Base-by-base conservation (phyloP, 1,140 invertebrate genomes). In the Pseudachorutes palmiensis region DNA sequence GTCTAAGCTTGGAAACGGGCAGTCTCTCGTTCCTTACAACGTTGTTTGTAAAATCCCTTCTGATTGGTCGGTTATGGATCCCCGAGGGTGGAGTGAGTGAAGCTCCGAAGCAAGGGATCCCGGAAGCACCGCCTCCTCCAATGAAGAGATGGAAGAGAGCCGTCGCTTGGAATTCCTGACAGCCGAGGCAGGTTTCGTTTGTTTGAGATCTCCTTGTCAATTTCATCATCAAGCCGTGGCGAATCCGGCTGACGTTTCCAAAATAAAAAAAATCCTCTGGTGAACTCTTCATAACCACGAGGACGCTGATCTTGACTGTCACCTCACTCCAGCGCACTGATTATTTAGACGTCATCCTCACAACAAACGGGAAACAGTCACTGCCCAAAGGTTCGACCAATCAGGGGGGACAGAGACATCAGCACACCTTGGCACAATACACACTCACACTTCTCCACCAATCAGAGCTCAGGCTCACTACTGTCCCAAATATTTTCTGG, bases 201-300 rank as follows among this genome's bases (percentile, higher is more conserved):
- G 51, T 26, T 26, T 55, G 67, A 71, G 69, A 73, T 70, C 67
- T 73, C 66, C 60, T 69, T 73, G 72, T 73, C 72, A 73, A 73
- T 71, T 73, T 66, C 72, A 73, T 73, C 69, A 73, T 71, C 69
- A 71, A 66, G 62, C 67, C 72, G 69, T 73, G 63, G 69, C 69
- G 67, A 73, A 73, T 71, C 72, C 68, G 32, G 48, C 72, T 73
- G 72, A 73, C 72, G 71, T 68, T 71, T 73, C 61, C 61, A 69
- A 66, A 72, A 72, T 49, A 66, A 48, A 24, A 60, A 28, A 22
- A 30, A 28, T 12, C 26, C 12, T 9, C 12, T 14, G 24, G 24
- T 60, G 58, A 55, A 55, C 51, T 55, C 51, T 55, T 55, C 51
- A 55, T 41, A 41, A 5, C 51, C 51, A 12, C 51, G n/a, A n/a